Percentiles rank a stretch among this genome's conserved stretches.
Evolutionary conservation across 2,797 vertebrate species (phyloP).

Genomic region (Enteromius trimaculatus): DNA sequence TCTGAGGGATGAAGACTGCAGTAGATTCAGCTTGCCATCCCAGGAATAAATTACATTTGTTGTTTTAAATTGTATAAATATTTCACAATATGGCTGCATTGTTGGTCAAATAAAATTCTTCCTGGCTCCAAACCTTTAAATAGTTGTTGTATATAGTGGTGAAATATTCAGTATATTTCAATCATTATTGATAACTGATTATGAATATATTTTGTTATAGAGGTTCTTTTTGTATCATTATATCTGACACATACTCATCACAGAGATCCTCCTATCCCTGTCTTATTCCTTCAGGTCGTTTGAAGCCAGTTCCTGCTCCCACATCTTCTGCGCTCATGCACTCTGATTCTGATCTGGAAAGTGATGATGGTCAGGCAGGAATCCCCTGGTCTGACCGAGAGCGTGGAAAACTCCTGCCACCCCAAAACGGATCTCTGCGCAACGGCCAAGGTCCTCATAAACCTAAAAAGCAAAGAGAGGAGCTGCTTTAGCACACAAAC

Average conservation of each 20-base stretch:
- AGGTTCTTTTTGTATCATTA: not conserved
- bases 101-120: not conserved
- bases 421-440: conserved; percentile 91
- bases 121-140: not conserved
- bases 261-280: not conserved
- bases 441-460: conserved; percentile 88
- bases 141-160: not conserved
- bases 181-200: not conserved
- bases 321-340: conserved; percentile 95
- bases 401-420: conserved; percentile 88
- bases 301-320: conserved; percentile 82
- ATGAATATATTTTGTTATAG: not conserved
- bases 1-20: not conserved
- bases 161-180: not conserved
- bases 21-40: not conserved
- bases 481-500: conserved; percentile 84
- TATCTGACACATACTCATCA: not conserved
- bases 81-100: not conserved
- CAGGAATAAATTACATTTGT: not conserved
- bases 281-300: conserved; percentile 74
- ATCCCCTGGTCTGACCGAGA: conserved; percentile 90
- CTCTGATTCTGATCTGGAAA: conserved; percentile 96
- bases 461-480: conserved; percentile 87
- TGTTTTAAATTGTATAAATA: not conserved
- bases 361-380: conserved; percentile 90